Evolutionary conservation across 2,797 vertebrate species (phyloP), one percentile per base, ranked within the genome.

Genomic region (Glossophaga mutica): DNA sequence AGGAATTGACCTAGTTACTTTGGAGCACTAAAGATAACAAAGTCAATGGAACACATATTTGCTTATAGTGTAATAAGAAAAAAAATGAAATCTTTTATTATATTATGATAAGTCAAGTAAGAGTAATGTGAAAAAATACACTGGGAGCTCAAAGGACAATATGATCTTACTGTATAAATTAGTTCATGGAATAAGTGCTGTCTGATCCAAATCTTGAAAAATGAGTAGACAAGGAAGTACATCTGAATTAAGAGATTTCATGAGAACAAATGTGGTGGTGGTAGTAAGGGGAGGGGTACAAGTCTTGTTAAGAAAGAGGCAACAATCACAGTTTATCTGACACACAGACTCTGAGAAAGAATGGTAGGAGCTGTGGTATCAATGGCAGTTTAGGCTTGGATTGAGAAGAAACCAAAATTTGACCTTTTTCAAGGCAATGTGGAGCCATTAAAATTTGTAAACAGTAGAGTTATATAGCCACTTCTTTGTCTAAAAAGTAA

Each of bases 401-500:
- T 5, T 42, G 9, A 76, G 59, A 57, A 55, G 42, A 24, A 42
- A 6, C 44, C 29, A 91, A 44, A 52, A 24, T 42, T 8, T 44
- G 16, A 19, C 16, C 22, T 62, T 87, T 59, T 15, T 34, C 39
- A 21, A 77, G 18, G 26, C 32, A 82, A 52, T 7, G 7, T 2
- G 6, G 24, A 81, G 18, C 32, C 32, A 62, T 11, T n/a, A 77
- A 15, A 62, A 68, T 78, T 39, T 90, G 3, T 74, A 62, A 86
- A 79, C 15, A 59, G 26, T 37, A 5, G 5, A 65, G 21, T 3
- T 48, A 32, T 14, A 22, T 12, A 44, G 39, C 29, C 37, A 57
- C 57, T 46, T 79, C 26, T 93, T 89, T n/a, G 22, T 70, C 39
- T 79, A 71, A 76, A 91, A 73, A 62, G 16, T 34, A 76, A n/a